Conservation (phyloP, 2,113 vertebrate genomes). For the Eudorcas thomsonii region DNA sequence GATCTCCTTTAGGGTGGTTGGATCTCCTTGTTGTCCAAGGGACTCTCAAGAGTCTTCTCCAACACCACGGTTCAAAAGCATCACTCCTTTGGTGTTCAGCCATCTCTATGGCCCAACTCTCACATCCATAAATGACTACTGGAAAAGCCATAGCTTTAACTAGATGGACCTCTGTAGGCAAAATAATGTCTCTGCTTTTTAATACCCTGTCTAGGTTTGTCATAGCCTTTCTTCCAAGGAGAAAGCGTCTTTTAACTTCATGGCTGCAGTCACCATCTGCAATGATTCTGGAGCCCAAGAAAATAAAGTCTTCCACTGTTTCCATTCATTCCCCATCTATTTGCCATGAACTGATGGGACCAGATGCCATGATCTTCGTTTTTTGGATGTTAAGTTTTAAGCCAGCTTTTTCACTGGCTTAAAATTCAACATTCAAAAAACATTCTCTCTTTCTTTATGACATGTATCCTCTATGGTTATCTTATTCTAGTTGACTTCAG, state of each 20-base stretch:
- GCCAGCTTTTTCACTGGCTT: neutral
- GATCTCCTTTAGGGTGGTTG: neutral
- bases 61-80: neutral
- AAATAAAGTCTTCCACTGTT: neutral
- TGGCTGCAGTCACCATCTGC: neutral
- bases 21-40: neutral
- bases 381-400: neutral
- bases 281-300: neutral
- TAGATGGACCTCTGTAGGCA: neutral
- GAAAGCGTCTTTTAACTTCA: neutral
- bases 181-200: neutral
- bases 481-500: neutral
- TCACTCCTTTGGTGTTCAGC: neutral
- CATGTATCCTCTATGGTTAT: neutral
- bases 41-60: neutral
- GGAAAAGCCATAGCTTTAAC: neutral
- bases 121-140: neutral
- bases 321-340: neutral
- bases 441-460: neutral
- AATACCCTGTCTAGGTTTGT: neutral
- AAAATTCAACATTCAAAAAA: neutral
- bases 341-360: neutral
- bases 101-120: neutral
- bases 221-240: neutral
- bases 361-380: neutral